A percentile compares a stretch with the other conserved stretches of the same genome.
phyloP scores from a whole-genome alignment of 2,888 invertebrate species.

The Hyposoter didymator region DNA sequence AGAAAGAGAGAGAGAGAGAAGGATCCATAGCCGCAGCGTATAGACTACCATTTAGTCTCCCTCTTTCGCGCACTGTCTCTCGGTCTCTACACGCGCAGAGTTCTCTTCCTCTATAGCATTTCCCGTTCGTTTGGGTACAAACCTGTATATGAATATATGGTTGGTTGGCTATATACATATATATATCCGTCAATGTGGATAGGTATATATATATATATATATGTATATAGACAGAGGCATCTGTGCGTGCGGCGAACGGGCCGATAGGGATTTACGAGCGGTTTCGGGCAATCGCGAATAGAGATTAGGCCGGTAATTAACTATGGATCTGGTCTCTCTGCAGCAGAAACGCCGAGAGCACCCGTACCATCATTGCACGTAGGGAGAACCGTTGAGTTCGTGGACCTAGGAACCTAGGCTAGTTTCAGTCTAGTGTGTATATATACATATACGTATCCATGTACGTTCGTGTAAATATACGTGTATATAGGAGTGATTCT shows the following conservation, averaged over 20 bases:
- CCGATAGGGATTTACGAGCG: constrained; percentile 84
- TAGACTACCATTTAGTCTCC: constrained; percentile 7
- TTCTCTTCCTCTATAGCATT: constrained; percentile 29
- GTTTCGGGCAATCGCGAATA: constrained; percentile 84
- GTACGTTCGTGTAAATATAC: constrained; percentile 2
- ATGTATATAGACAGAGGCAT: constrained; percentile 47
- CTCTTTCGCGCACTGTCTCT: constrained; percentile 8
- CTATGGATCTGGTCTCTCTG: constrained; percentile 83
- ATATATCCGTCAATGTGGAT: constrained; percentile 16
- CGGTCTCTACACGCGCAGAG: constrained; percentile 10
- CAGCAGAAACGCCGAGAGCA: constrained; percentile 77
- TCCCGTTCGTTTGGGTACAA: constrained; percentile 27
- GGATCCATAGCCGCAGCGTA: constrained; percentile 2
- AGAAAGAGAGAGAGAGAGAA: not conserved
- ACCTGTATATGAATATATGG: not conserved
- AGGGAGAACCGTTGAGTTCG: constrained; percentile 67
- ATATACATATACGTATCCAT: constrained; percentile 20
- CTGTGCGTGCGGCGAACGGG: constrained; percentile 79
- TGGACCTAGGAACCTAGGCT: constrained; percentile 70
- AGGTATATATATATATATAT: constrained; percentile 10
- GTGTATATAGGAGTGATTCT: constrained; percentile 79
- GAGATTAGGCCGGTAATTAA: constrained; percentile 84
- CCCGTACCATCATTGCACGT: constrained; percentile 30
- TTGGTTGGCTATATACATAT: not conserved
- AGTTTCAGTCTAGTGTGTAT: constrained; percentile 57